Conservation (phyloP, 2,113 vertebrate species). For the Myodes glareolus region DNA sequence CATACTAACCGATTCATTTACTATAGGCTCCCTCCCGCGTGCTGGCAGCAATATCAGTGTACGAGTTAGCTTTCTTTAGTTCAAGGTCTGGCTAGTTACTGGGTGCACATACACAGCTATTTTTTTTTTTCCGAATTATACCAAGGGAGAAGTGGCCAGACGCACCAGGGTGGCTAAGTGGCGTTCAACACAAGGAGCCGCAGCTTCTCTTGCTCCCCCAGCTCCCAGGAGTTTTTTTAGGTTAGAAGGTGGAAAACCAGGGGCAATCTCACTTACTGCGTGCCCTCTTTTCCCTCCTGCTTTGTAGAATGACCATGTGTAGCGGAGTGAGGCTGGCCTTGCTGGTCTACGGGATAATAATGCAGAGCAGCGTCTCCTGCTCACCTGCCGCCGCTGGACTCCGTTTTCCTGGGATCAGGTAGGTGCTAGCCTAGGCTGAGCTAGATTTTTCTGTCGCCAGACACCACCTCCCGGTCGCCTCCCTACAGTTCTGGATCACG, state of each 20-base stretch:
- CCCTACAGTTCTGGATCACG: background rate
- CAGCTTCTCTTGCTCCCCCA: background rate
- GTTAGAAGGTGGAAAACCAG: constrained; percentile 52
- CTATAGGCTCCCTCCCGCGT: background rate
- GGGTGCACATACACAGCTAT: background rate
- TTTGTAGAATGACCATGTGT: constrained; percentile 93
- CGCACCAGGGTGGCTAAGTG: constrained; percentile 7
- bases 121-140: background rate
- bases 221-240: constrained; percentile 27
- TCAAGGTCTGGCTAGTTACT: constrained; percentile 30
- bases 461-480: background rate
- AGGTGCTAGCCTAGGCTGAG: constrained; percentile 73
- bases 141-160: constrained; percentile 22
- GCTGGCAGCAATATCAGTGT: background rate
- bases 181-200: background rate
- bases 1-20: background rate
- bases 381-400: constrained; percentile 93
- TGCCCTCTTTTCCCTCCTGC: constrained; percentile 71
- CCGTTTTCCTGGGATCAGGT: constrained; percentile 94
- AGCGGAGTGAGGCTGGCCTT: constrained; percentile 94
- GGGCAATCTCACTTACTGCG: constrained; percentile 63
- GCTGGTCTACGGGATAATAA: constrained; percentile 95
- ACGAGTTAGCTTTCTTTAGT: constrained; percentile 2
- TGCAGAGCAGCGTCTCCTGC: constrained; percentile 94
- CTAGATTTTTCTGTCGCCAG: background rate